phyloP scores from a whole-genome alignment of 2,113 vertebrate genomes.

The Oncorhynchus kisutch region DNA sequence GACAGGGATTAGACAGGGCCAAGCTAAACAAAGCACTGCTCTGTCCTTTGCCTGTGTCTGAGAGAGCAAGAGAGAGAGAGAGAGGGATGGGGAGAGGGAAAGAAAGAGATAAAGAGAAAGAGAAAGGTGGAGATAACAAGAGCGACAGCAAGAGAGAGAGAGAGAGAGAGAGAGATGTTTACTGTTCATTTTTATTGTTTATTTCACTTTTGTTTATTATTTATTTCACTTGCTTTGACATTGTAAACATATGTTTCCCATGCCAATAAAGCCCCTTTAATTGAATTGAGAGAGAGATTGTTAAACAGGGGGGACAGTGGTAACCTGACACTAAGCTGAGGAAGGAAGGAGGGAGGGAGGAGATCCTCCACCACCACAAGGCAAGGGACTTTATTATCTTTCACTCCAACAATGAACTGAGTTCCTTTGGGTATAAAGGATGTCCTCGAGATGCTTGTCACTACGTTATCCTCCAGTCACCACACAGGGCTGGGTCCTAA shows the following conservation, averaged over 20 bases:
- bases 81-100: background rate
- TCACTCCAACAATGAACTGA: background rate
- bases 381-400: background rate
- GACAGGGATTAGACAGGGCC: constrained; percentile 57
- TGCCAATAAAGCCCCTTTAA: too few relatives aligned
- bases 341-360: background rate
- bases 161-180: too few relatives aligned
- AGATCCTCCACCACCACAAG: background rate
- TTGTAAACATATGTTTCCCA: too few relatives aligned
- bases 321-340: constrained; percentile 25
- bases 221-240: too few relatives aligned
- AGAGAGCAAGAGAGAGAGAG: background rate
- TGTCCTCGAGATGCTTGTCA: background rate
- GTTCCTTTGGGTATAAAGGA: background rate
- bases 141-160: background rate
- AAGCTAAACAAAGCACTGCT: constrained; percentile 67
- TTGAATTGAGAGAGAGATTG: too few relatives aligned
- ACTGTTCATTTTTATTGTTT: too few relatives aligned
- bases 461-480: background rate
- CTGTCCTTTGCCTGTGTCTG: constrained; percentile 50
- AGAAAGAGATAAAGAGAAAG: too few relatives aligned
- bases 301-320: background rate
- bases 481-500: background rate
- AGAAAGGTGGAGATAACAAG: too few relatives aligned
- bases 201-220: too few relatives aligned